These are phyloP conservation scores for Stenurella melanura DNA, from an alignment of 2,888 invertebrate species.

Conservation along the genomic window DNA sequence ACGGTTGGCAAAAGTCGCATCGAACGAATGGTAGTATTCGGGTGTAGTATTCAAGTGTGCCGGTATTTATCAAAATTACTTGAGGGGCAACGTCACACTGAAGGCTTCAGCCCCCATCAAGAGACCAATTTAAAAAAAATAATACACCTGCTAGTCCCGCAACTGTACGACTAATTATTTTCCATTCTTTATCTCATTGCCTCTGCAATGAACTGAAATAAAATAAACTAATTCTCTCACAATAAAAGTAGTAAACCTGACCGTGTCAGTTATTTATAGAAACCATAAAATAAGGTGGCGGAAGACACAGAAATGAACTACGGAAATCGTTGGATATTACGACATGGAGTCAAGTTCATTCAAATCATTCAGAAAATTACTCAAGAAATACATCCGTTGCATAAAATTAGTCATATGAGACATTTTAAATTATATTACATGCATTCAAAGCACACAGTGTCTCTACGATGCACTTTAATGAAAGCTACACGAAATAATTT, in stretches of 20 bases:
- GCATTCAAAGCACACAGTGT: neutral
- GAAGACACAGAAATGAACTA: constrained; percentile 2
- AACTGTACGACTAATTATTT: no score
- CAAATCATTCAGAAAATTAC: constrained; percentile 1
- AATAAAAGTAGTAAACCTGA: constrained; percentile 4
- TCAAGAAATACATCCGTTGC: neutral
- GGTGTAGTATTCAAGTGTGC: no score
- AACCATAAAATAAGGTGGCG: neutral
- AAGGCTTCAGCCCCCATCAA: no score
- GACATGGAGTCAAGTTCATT: constrained; percentile 1
- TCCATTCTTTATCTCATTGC: no score
- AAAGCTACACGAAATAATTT: no score
- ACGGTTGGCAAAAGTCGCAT: no score
- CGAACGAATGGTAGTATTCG: no score
- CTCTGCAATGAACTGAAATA: no score
- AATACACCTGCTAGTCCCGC: no score
- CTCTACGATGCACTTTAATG: neutral
- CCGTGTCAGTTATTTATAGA: constrained; percentile 7
- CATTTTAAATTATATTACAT: neutral
- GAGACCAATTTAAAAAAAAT: no score
- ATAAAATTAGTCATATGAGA: neutral
- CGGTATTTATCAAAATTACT: no score
- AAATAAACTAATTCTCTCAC: neutral
- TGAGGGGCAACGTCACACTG: no score
- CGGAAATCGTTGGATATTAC: neutral